Evolutionary conservation across 2,113 vertebrate species (phyloP).

Genomic region (Phyllostomus discolor): DNA sequence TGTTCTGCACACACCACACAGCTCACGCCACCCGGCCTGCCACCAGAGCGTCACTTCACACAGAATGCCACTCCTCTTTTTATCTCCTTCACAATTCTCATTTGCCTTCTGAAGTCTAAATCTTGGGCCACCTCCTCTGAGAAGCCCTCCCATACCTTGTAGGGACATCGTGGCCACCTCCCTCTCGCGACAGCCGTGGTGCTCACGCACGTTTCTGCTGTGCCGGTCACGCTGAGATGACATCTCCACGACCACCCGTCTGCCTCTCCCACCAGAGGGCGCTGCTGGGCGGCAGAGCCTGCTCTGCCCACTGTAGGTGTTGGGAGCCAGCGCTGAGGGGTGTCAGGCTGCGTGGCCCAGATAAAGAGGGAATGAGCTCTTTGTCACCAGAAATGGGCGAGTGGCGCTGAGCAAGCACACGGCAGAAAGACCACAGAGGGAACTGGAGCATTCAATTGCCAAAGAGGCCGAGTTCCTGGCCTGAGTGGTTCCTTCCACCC

Average conservation of each 20-base stretch:
- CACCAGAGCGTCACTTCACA: neutral
- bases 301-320: neutral
- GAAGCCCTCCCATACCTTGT: neutral
- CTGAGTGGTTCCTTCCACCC: neutral
- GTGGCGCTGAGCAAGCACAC: neutral
- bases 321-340: neutral
- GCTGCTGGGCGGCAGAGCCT: neutral
- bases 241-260: neutral
- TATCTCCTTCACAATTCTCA: neutral
- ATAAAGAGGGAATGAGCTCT: neutral
- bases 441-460: neutral
- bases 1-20: fast-evolving
- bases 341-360: neutral
- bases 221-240: neutral
- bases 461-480: neutral
- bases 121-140: neutral
- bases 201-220: neutral
- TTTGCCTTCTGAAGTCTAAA: neutral
- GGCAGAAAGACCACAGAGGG: neutral
- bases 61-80: neutral
- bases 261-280: neutral
- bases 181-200: neutral
- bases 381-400: neutral
- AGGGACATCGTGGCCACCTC: neutral
- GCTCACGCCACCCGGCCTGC: neutral